Base-by-base conservation (phyloP, 1,140 invertebrate species). In the Vollenhovia emeryi region DNA sequence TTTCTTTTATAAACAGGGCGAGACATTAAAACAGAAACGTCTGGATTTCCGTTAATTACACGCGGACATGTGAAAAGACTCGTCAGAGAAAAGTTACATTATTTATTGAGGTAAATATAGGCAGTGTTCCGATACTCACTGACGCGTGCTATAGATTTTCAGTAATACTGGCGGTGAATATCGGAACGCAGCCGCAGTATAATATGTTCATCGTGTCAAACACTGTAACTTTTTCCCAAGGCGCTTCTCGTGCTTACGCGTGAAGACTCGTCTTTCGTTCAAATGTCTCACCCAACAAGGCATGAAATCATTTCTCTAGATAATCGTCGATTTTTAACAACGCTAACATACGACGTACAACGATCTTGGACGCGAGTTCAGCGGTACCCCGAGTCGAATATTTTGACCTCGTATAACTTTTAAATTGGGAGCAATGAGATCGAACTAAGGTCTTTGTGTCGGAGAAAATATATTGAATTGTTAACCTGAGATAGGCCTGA, bases 51-150 rank as follows among this genome's bases (percentile, higher is more conserved):
- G 27, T 18, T 18, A 24, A 0, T 73, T 52, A 4, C 11, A n/a
- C n/a, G 7, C 40, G 4, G 18, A n/a, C 5, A 18, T 24, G 15
- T 43, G 11, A 73, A 55, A 11, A 36, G 13, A 36, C 30, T 74
- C 8, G 8, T 30, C 3, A 27, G 21, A 40, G 2, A 73, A 55
- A 73, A 55, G 30, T 33, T 30, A 68, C 7, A 68, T 68, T 68
- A 68, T 62, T 64, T 40, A 64, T n/a, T 64, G 11, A 64, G 45
- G 9, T 7, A 69, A 33, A 33, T 69, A 50, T n/a, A n/a, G n/a
- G n/a, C n/a, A n/a, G n/a, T n/a, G n/a, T n/a, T n/a, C n/a, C n/a
- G n/a, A n/a, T n/a, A n/a, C n/a, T n/a, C n/a, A n/a, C n/a, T n/a
- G n/a, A n/a, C n/a, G n/a, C n/a, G n/a, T n/a, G n/a, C n/a, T n/a